A percentile compares a stretch with the other conserved stretches of the same genome.
Evolutionary conservation across 2,797 vertebrate species (phyloP).

Genomic region (Schizothorax lantsangensis): DNA sequence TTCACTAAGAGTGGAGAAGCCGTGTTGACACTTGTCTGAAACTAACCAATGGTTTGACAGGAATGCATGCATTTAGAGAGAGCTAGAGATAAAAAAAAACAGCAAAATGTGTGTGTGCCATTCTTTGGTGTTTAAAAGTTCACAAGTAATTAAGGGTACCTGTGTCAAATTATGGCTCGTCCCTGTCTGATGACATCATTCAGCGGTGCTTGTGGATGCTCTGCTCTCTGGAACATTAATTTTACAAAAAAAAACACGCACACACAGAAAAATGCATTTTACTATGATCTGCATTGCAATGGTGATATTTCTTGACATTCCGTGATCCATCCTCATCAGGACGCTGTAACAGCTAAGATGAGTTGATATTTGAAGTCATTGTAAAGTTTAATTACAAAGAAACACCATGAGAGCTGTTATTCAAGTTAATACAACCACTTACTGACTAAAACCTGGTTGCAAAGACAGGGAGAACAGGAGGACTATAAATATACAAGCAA

Average conservation of each 20-base stretch:
- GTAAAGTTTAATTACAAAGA: background rate
- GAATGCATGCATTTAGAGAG: slow-evolving; percentile 43
- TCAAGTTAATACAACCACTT: background rate
- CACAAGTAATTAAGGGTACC: slow-evolving; percentile 44
- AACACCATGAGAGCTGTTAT: background rate
- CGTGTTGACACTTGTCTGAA: slow-evolving; percentile 60
- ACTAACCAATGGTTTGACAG: slow-evolving; percentile 39
- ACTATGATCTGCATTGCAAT: background rate
- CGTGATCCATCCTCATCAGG: background rate
- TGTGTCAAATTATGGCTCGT: slow-evolving; percentile 31
- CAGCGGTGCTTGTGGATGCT: background rate
- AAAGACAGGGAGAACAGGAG: background rate
- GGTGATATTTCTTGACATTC: background rate
- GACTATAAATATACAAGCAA: background rate
- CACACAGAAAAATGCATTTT: background rate
- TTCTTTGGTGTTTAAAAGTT: background rate
- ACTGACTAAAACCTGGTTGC: background rate
- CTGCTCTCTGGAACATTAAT: background rate
- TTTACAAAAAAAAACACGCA: background rate
- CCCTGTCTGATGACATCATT: slow-evolving; percentile 45
- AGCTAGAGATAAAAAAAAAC: background rate
- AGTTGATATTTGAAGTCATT: background rate
- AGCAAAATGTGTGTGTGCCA: slow-evolving; percentile 32
- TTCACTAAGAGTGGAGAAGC: slow-evolving; percentile 44
- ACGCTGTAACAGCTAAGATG: too few species aligned